A percentile compares a stretch with the other conserved stretches of the same genome.
Conservation (phyloP, 64 coral and sea anemone genomes). For the Pocillopora verrucosa region DNA sequence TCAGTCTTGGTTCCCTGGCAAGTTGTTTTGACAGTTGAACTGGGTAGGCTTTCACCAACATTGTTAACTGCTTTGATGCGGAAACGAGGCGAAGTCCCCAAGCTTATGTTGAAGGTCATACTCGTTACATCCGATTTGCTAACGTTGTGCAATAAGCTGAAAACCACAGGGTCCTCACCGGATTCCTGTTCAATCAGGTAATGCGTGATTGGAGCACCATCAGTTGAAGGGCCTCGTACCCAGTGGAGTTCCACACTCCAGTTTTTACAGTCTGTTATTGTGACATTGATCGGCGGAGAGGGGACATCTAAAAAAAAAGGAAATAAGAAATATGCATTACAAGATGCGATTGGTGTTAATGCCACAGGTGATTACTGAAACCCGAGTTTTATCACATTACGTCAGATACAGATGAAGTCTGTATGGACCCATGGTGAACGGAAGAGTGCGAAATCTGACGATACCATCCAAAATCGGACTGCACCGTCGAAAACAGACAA, state of each 20-base stretch:
- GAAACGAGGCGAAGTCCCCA: constrained; percentile 49
- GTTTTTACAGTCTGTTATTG: constrained; percentile 44
- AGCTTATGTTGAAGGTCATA: constrained; percentile 24
- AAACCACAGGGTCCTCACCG: constrained; percentile 35
- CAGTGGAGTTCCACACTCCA: constrained; percentile 40
- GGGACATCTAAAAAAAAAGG: constrained; percentile 43
- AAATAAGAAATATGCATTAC: not conserved
- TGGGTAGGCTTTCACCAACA: constrained; percentile 66
- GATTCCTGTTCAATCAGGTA: constrained; percentile 78
- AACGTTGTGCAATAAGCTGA: constrained; percentile 41
- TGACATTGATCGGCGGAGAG: constrained; percentile 60
- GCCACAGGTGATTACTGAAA: too few species aligned
- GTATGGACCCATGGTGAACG: too few species aligned
- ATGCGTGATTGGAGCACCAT: constrained; percentile 55
- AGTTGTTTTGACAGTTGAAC: constrained; percentile 18
- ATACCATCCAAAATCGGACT: not conserved
- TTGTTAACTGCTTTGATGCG: constrained; percentile 71
- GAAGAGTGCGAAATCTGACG: not conserved
- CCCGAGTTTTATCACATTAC: too few species aligned
- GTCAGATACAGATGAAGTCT: too few species aligned
- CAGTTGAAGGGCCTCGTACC: constrained; percentile 9
- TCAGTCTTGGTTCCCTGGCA: constrained; percentile 13
- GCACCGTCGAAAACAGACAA: too few species aligned
- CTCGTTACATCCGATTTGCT: constrained; percentile 40
- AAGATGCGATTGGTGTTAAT: not conserved